Conservation (phyloP, 2,113 vertebrate species). For the Catharus bicknelli region DNA sequence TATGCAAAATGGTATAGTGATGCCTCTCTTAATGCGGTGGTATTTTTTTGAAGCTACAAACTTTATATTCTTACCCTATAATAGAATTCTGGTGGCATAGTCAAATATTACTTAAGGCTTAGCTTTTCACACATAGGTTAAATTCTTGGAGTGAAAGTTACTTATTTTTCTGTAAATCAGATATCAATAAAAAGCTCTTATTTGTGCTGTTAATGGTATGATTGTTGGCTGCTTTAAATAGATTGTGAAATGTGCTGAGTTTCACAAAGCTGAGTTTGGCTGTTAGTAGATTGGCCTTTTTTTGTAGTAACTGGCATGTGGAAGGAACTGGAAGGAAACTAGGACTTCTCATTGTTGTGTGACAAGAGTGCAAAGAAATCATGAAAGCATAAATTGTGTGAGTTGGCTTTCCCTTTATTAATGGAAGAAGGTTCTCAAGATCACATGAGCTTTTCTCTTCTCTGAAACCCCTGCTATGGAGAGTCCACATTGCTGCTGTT, state of each 20-base stretch:
- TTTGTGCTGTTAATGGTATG: background rate
- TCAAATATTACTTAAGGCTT: background rate
- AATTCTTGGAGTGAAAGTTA: background rate
- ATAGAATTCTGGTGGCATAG: background rate
- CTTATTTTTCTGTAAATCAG: background rate
- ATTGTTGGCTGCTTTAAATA: background rate
- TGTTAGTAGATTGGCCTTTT: background rate
- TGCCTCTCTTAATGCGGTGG: background rate
- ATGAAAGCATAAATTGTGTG: conserved; percentile 44
- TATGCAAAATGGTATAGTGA: background rate
- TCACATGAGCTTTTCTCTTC: conserved; percentile 4
- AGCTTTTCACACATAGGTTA: background rate
- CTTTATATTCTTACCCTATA: background rate
- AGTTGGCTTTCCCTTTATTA: conserved; percentile 33
- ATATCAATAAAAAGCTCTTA: background rate
- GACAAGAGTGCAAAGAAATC: conserved; percentile 24
- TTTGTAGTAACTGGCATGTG: conserved; percentile 10
- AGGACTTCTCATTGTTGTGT: conserved; percentile 27
- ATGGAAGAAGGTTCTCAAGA: conserved; percentile 4
- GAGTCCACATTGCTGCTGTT: background rate
- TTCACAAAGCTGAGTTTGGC: conserved; percentile 25
- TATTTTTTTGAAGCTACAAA: rapidly evolving
- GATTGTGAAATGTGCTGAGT: background rate
- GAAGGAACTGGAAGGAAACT: conserved; percentile 35
- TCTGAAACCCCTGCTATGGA: background rate